phyloP scores from a whole-genome alignment of 1,140 invertebrate species.

The Paracyclopina nana region DNA sequence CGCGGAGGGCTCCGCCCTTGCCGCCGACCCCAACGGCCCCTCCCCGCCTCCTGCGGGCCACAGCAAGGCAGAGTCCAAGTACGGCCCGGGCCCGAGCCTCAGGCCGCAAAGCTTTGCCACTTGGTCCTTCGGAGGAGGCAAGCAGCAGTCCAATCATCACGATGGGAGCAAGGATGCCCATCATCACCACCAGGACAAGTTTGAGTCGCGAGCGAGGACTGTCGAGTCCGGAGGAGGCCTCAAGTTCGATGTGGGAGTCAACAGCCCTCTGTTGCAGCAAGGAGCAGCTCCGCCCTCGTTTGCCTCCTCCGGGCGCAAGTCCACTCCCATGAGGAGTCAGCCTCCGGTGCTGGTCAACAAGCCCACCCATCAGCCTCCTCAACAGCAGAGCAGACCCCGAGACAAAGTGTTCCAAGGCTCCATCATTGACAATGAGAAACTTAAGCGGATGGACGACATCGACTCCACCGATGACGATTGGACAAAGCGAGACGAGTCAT shows the following conservation, averaged over 20 bases:
- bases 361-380: neutral
- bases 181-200: neutral
- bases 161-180: neutral
- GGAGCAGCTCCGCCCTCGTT: neutral
- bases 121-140: conserved; percentile 2
- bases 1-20: neutral
- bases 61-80: neutral
- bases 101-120: conserved; percentile 14
- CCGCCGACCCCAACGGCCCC: neutral
- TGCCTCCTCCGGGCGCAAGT: neutral
- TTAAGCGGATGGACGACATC: conserved; percentile 14
- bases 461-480: conserved; percentile 11
- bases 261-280: neutral
- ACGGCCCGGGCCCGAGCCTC: conserved; percentile 12
- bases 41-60: neutral
- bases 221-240: neutral
- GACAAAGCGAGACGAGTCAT: conserved; percentile 10
- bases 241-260: conserved; percentile 1
- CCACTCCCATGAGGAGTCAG: neutral
- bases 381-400: neutral
- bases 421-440: conserved; percentile 16
- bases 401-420: neutral
- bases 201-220: neutral
- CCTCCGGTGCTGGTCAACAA: neutral
- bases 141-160: neutral